These are phyloP conservation scores for Mormyrops attenuatus DNA, from an alignment of 2,797 vertebrate species.

Conservation along the genomic window DNA sequence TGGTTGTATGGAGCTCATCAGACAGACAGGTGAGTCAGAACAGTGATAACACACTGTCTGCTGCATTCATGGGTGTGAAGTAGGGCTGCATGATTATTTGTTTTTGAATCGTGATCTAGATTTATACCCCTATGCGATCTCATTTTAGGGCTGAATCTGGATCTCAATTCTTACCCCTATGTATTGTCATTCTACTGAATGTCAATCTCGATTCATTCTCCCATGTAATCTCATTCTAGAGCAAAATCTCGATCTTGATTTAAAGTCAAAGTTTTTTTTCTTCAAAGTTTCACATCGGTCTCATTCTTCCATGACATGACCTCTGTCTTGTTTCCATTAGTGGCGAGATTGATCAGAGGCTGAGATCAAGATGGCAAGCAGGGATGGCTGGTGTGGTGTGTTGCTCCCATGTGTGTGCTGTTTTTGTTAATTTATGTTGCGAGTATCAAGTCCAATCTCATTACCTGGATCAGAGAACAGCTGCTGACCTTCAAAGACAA, in stretches of 20 bases:
- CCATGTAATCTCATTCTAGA: not conserved
- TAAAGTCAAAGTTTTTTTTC: not conserved
- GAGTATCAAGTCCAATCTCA: not conserved
- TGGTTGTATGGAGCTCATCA: constrained; percentile 92
- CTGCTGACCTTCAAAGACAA: not conserved
- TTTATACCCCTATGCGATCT: not conserved
- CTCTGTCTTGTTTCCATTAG: not conserved
- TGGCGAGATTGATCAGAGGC: not conserved
- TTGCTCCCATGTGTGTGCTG: not conserved
- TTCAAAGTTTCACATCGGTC: not conserved
- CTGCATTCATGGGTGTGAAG: not conserved
- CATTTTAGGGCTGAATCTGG: not conserved
- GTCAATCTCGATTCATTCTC: not conserved
- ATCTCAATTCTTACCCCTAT: not conserved
- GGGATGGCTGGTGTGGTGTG: not conserved
- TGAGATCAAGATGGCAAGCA: not conserved
- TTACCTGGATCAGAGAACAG: not conserved
- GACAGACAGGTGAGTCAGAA: constrained; percentile 67
- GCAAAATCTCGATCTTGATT: not conserved
- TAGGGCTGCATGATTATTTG: not conserved
- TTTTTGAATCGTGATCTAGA: not conserved
- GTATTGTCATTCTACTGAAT: not conserved
- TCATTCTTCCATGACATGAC: not conserved
- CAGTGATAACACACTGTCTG: not conserved
- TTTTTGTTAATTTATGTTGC: not conserved